These are phyloP conservation scores for Muschampia plurimacula DNA, from an alignment of 2,888 invertebrate species.

Conservation along the genomic window DNA sequence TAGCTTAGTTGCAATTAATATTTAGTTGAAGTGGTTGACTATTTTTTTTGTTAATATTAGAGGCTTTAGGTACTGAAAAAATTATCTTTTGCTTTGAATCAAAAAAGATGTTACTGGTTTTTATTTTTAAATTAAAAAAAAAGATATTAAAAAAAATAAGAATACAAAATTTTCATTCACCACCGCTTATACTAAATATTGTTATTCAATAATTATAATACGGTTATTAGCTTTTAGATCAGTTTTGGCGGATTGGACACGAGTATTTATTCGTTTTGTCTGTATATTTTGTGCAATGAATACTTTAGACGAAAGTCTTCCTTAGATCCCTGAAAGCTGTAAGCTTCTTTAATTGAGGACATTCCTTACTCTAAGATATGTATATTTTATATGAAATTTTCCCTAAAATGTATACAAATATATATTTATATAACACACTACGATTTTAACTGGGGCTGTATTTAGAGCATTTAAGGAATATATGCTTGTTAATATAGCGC, in stretches of 20 bases:
- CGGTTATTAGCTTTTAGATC: not conserved
- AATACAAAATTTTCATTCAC: not conserved
- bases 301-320: constrained; percentile 36
- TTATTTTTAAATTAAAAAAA: no score
- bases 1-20: constrained; percentile 1
- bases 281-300: constrained; percentile 45
- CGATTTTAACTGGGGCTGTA: not conserved
- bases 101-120: no score
- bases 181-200: not conserved
- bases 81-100: no score
- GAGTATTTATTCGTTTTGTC: constrained; percentile 20
- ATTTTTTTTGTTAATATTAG: not conserved
- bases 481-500: not conserved
- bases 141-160: no score
- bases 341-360: constrained; percentile 45
- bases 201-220: not conserved
- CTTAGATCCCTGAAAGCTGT: constrained; percentile 25
- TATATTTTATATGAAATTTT: constrained; percentile 10
- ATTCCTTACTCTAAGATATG: constrained; percentile 51
- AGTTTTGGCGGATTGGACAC: not conserved
- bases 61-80: no score
- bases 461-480: not conserved
- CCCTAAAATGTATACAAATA: constrained; percentile 15
- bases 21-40: constrained; percentile 11
- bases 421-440: constrained; percentile 19